Percentiles rank a stretch among this genome's conserved stretches.
Conservation (phyloP, 2,888 invertebrate species). For the Chrysolina oricalcia region DNA sequence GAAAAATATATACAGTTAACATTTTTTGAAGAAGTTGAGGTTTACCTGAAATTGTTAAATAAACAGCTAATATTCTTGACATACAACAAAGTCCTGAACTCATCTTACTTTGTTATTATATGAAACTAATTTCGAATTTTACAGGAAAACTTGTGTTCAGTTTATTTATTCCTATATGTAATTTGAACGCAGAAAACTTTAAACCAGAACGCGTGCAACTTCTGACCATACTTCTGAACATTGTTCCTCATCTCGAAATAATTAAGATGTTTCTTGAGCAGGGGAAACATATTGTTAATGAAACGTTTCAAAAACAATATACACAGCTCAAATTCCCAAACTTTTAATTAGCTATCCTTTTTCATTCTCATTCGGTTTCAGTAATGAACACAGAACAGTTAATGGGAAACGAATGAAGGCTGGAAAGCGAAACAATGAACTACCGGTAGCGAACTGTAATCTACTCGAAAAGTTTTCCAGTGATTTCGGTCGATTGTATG, state of each 20-base stretch:
- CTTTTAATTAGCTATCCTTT: slow-evolving; percentile 40
- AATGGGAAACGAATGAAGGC: slow-evolving; percentile 30
- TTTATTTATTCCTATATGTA: background rate
- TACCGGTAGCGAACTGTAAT: slow-evolving; percentile 45
- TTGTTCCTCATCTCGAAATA: slow-evolving; percentile 8
- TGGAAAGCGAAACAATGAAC: slow-evolving; percentile 42
- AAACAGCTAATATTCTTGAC: too few relatives aligned
- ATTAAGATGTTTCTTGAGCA: slow-evolving; percentile 22
- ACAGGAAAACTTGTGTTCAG: background rate
- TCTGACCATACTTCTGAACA: slow-evolving; percentile 1
- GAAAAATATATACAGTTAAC: too few relatives aligned
- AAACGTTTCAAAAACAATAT: slow-evolving; percentile 23
- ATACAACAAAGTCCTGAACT: too few relatives aligned
- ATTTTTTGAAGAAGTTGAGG: too few relatives aligned
- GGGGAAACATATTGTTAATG: slow-evolving; percentile 20
- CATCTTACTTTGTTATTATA: background rate
- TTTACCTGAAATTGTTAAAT: too few relatives aligned
- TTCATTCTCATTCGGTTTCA: slow-evolving; percentile 30
- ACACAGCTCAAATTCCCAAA: slow-evolving; percentile 28
- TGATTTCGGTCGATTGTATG: slow-evolving; percentile 52
- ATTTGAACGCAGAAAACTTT: background rate
- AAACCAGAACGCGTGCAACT: background rate
- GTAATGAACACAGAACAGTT: slow-evolving; percentile 36
- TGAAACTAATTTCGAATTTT: background rate
- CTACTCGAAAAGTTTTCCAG: slow-evolving; percentile 50